phyloP scores from a whole-genome alignment of 2,888 invertebrate species.

The Eristalinus sepulchralis region DNA sequence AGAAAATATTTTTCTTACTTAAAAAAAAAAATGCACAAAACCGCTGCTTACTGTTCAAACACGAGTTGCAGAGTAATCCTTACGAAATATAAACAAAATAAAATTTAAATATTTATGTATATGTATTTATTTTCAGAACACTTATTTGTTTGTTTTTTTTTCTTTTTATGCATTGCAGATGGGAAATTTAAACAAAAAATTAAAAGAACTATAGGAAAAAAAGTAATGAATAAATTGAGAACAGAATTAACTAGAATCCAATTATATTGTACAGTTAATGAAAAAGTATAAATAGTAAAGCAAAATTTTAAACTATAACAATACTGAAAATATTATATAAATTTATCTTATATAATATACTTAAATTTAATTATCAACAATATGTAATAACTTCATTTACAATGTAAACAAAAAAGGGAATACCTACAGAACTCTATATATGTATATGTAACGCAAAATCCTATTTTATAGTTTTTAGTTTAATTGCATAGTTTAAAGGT shows the following conservation, averaged over 20 bases:
- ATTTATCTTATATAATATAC: constrained; percentile 67
- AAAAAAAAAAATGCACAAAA: constrained; percentile 34
- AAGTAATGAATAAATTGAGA: constrained; percentile 77
- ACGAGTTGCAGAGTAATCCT: constrained; percentile 18
- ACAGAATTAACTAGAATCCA: constrained; percentile 78
- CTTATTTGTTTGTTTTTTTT: constrained; percentile 72
- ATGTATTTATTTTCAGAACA: constrained; percentile 55
- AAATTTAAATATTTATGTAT: constrained; percentile 36
- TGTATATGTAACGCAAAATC: constrained; percentile 25
- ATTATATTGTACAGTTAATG: constrained; percentile 78
- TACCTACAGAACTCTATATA: constrained; percentile 36
- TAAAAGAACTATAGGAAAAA: constrained; percentile 74
- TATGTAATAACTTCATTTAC: constrained; percentile 41
- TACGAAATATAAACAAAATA: neutral
- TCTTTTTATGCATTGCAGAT: constrained; percentile 78
- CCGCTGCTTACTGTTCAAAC: constrained; percentile 23
- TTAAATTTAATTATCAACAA: constrained; percentile 55
- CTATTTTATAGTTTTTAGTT: constrained; percentile 58
- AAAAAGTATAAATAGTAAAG: constrained; percentile 35
- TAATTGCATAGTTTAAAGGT: constrained; percentile 46
- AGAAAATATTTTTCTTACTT: neutral
- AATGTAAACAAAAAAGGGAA: constrained; percentile 34
- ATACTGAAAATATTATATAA: constrained; percentile 57
- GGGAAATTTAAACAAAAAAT: constrained; percentile 76
- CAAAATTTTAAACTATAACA: constrained; percentile 36